Evolutionary conservation across 2,888 invertebrate genomes (phyloP), one percentile per base, ranked within the genome.

Genomic region (Theretra japonica): DNA sequence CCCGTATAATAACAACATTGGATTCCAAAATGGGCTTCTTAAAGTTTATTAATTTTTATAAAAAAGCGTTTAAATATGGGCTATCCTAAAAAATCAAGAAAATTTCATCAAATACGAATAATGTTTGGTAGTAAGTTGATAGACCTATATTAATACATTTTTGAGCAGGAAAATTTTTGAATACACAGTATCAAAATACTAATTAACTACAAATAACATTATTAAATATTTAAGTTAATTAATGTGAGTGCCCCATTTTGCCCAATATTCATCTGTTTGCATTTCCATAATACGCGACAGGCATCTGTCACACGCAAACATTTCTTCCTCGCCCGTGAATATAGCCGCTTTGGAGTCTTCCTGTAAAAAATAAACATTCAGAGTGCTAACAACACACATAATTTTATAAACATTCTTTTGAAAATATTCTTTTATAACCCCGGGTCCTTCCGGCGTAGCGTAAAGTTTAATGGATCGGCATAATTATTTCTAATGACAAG

Each of bases 311-410:
- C 97, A 99, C 0, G 99, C 99, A 91, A 99, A 99, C 82, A 98
- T 93, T 93, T 99, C 99, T 90, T 99, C 99, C 88, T 98, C 98
- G 0, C 99, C 99, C 0, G 99, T 99, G 84, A 99, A 99, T 79
- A 99, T 97, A 83, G 97, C 98, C 4, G 98, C 97, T 76, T 96
- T 95, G 25, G 97, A 96, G 83, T 97, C 96, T 72, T 96, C 96
- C 97, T 97, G 83, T 59, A 70, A 87, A 84, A 71, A 73, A 73
- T 77, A 72, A 75, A 62, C 4, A 41, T 8, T 21, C 21, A 21
- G 21, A 25, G 15, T 58, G 4, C 5, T 17, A 15, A n/a, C 28
- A 28, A 28, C 28, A 28, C 5, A 28, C 28, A 28, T 28, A 28
- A 4, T 5, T 28, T 5, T 5, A 28, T 28, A 1, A 28, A 28